phyloP scores from a whole-genome alignment of 2,888 invertebrate genomes.

The Leistus spinibarbis region DNA sequence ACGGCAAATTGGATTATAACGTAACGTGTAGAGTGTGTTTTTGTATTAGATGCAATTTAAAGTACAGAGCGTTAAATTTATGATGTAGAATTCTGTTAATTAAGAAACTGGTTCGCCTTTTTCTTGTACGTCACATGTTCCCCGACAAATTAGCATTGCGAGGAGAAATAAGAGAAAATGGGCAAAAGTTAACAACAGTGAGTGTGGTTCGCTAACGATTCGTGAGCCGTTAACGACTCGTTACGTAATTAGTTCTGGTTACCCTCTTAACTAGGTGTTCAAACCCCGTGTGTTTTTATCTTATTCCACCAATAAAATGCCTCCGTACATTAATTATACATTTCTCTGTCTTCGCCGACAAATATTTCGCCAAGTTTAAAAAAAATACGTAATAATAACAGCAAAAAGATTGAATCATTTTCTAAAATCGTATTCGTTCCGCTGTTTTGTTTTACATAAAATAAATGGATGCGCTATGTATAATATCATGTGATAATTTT shows the following conservation, averaged over 20 bases:
- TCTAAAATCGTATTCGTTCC: too few species aligned
- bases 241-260: not conserved
- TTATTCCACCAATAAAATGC: not conserved
- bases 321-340: too few species aligned
- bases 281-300: too few species aligned
- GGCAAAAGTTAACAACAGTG: too few species aligned
- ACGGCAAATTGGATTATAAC: not conserved
- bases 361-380: too few species aligned
- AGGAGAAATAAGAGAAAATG: not conserved
- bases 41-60: not conserved
- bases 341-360: too few species aligned
- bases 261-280: not conserved
- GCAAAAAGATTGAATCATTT: too few species aligned
- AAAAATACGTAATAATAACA: too few species aligned
- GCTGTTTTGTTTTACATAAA: too few species aligned
- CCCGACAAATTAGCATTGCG: not conserved
- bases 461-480: too few species aligned
- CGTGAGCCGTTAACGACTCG: not conserved
- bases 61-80: too few species aligned
- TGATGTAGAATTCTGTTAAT: not conserved
- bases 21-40: not conserved
- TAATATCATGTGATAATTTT: too few species aligned
- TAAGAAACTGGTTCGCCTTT: not conserved
- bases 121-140: not conserved
- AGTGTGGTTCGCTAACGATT: not conserved